Evolutionary conservation across 2,888 invertebrate genomes (phyloP), one percentile per base, ranked within the genome.

Genomic region (Resseliella maxima): DNA sequence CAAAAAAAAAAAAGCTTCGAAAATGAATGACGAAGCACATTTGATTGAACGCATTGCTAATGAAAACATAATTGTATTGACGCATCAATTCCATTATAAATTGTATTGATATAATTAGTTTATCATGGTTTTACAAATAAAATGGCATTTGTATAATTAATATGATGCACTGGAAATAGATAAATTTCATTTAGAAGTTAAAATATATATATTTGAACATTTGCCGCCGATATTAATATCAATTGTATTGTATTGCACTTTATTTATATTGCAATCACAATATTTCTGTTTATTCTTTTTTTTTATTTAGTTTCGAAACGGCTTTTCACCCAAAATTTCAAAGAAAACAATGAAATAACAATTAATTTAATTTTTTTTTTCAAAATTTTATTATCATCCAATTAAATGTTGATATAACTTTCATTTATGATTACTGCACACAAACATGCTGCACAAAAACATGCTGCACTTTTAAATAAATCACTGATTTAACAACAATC

Each of bases 81-180:
- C 21, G 38, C 10, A n/a, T 83, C 24, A 18, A 38, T n/a, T 83
- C 83, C 83, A 83, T 38, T 38, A 83, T 24, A n/a, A 31, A 72
- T 18, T 15, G n/a, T 72, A 72, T 72, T 72, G 31, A 72, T 31
- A 72, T 10, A 72, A 72, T 72, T 31, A 31, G 72, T 31, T 35
- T 72, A 15, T 31, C 27, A 35, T 35, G 72, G 0, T 3, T 72
- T 27, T 35, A 31, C 31, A 72, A 72, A 72, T 72, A 72, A 72
- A 59, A 72, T 72, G 15, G n/a, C 72, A 83, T 8, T 38, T 83
- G 83, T 31, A 83, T 83, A 83, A 81, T 81, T 81, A n/a, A 81
- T 36, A 81, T 5, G 36, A 81, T 15, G 81, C 3, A 81, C 5
- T 36, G 36, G 36, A 81, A n/a, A 38, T 1, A 83, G 83, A 83